Base-by-base conservation (phyloP, 2,113 vertebrate species). In the Crotalus horridus region DNA sequence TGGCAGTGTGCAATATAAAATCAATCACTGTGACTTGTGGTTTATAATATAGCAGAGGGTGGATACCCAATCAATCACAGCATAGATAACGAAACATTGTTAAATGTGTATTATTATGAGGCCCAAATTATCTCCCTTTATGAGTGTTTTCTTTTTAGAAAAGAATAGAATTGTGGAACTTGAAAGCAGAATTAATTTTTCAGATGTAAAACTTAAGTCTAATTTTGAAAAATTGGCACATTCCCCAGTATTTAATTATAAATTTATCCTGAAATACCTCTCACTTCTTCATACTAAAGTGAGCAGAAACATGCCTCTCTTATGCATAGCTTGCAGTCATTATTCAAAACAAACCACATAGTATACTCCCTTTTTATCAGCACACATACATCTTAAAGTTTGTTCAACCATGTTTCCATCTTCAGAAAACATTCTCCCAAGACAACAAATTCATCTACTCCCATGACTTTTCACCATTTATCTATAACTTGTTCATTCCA, bases 161-260 rank as follows among this genome's bases (percentile, higher is more conserved):
- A 33, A 81, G 33, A 81, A 81, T 9, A 39, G 74, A 81, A 81
- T 21, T 81, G 17, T 81, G 33, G 74, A 13, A 81, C 17, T 43
- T 81, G 33, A 3, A 81, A 81, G 17, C 33, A 21, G 7, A 81
- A 43, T 81, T 81, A 43, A 43, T 81, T 81, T 81, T 46, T 91
- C 91, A 51, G 3, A 21, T n/a, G 0, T 21, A 88, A 26, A 69
- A 33, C 55, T 51, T 59, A 74, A 23, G 6, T 88, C 91, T 61
- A 54, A 64, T 48, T n/a, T 21, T 64, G 85, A 88, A 48, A 54
- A 69, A 43, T 95, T 93, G 95, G 48, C 93, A 89, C 94, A 96
- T 69, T 88, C 4, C n/a, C 59, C 20, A 51, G 9, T 64, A 48
- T 51, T 88, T 15, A 23, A 43, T 69, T 92, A 29, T 54, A 61